Evolutionary conservation across 2,888 invertebrate species (phyloP).

Genomic region (Cheilosia vulpina): DNA sequence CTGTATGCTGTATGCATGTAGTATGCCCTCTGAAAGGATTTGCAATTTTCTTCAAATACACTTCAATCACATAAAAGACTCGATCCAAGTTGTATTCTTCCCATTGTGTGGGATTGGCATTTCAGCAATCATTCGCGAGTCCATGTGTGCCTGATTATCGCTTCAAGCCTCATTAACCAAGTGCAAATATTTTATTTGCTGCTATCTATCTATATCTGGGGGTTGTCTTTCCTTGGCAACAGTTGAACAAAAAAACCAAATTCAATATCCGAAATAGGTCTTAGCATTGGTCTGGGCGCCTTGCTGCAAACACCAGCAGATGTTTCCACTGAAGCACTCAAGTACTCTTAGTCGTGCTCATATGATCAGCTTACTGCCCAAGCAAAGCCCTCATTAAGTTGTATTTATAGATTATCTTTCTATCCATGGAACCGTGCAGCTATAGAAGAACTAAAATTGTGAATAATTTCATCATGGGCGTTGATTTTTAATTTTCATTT

Average conservation of each 20-base stretch:
- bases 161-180: slow-evolving; percentile 63
- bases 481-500: slow-evolving; percentile 60
- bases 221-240: slow-evolving; percentile 14
- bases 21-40: neutral
- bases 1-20: too few species aligned
- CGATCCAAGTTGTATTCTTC: neutral
- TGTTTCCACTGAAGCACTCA: slow-evolving; percentile 28
- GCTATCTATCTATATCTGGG: neutral
- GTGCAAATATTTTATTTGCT: slow-evolving; percentile 21
- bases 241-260: neutral
- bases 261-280: slow-evolving; percentile 46
- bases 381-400: slow-evolving; percentile 68
- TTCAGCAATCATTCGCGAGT: slow-evolving; percentile 14
- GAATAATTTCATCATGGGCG: slow-evolving; percentile 61
- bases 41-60: neutral
- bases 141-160: slow-evolving; percentile 22
- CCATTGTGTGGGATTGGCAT: neutral
- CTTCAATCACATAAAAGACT: too few species aligned
- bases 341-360: neutral
- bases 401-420: slow-evolving; percentile 71
- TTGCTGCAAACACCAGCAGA: slow-evolving; percentile 15
- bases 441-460: slow-evolving; percentile 66
- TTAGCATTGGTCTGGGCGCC: slow-evolving; percentile 42
- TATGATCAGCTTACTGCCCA: slow-evolving; percentile 27
- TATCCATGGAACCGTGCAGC: slow-evolving; percentile 65